Base-by-base conservation (phyloP, 1,140 invertebrate species). In the Trichonephila clavata region DNA sequence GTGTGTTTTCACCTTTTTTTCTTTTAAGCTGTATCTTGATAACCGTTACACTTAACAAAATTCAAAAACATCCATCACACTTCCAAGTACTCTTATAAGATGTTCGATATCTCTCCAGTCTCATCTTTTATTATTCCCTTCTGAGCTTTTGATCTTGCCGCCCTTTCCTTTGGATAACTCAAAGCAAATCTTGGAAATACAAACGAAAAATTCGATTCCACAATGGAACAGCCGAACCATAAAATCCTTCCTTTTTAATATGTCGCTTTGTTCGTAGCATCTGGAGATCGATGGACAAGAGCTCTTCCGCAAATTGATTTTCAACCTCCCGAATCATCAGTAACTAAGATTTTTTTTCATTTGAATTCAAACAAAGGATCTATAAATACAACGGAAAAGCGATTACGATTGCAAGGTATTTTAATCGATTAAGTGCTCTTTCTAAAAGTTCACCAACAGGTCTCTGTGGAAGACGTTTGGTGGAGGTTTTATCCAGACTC, bases 231-330 rank as follows among this genome's bases (percentile, higher is more conserved):
- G 68, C 13, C 68, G 27, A 32, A 77, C 71, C 71, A 77, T 77
- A 77, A 77, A 77, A 77, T 77, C 71, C 71, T 77, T 27, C 71
- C 71, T 77, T 77, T n/a, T 77, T 77, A 77, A 77, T 77, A 77
- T 7, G 14, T 32, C 71, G 71, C 71, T 77, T 77, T 77, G 71
- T 77, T 77, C 27, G 27, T 27, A 77, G 10, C 71, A 27, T 32
- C 18, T 32, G 4, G 1, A 77, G 68, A 77, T 77, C 68, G 68
- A 77, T 77, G 68, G 27, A 39, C 68, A 77, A 77, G 68, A 18
- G 18, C 71, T 77, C 71, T 77, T 39, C 71, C 27, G 5, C 71
- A 77, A 77, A 77, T 77, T 77, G 71, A 77, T 77, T 77, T 32
- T 39, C 71, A 32, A 77, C 71, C 27, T 77, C 24, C 71, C 71